These are phyloP conservation scores for Taenaris catops DNA, from an alignment of 2,888 invertebrate genomes.

Conservation along the genomic window DNA sequence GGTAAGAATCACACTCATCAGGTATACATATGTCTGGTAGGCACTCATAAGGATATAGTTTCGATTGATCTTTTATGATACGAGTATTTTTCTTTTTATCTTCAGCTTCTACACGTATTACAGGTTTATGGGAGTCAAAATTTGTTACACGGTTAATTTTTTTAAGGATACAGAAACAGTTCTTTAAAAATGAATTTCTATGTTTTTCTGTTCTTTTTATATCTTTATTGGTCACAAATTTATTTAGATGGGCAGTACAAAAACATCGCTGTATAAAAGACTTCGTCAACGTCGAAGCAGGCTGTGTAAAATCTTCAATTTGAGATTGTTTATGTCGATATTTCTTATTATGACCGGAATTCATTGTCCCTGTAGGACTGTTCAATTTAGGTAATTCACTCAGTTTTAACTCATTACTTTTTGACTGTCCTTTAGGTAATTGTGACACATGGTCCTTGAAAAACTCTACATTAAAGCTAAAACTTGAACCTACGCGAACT, in stretches of 20 bases:
- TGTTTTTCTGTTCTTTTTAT: slow-evolving; percentile 9
- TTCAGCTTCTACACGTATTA: slow-evolving; percentile 5
- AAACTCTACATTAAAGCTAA: slow-evolving; percentile 29
- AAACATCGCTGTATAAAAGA: slow-evolving; percentile 22
- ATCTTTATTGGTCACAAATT: slow-evolving; percentile 4
- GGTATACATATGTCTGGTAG: slow-evolving; percentile 36
- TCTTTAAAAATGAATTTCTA: slow-evolving; percentile 11
- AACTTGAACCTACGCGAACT: slow-evolving; percentile 27
- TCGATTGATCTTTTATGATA: slow-evolving; percentile 7
- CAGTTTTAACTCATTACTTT: not conserved
- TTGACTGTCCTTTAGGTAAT: not conserved
- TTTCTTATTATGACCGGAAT: not conserved
- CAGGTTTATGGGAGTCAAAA: not conserved
- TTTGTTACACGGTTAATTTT: not conserved
- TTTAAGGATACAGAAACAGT: slow-evolving; percentile 14
- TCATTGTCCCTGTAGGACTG: not conserved
- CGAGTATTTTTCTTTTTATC: slow-evolving; percentile 23
- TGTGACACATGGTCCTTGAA: slow-evolving; percentile 18
- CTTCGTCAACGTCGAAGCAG: slow-evolving; percentile 15
- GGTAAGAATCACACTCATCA: slow-evolving; percentile 34
- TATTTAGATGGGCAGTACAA: slow-evolving; percentile 14
- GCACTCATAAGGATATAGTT: slow-evolving; percentile 35
- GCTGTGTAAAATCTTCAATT: slow-evolving; percentile 5
- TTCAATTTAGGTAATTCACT: not conserved
- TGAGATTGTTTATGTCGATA: slow-evolving; percentile 8